Conservation (phyloP, 2,113 vertebrate species). For the Festucalex cinctus region DNA sequence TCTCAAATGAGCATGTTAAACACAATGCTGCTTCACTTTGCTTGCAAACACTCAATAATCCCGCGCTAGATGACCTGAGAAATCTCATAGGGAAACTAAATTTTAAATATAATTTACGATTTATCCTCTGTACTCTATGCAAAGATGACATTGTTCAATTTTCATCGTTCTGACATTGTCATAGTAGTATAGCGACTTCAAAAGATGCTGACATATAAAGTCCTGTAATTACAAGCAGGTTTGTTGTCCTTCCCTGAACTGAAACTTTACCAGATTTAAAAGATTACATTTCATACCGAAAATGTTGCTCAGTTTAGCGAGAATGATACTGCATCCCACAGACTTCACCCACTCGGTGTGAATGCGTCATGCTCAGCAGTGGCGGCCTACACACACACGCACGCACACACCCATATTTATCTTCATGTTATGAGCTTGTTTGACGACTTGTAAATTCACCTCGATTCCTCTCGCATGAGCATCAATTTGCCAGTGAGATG, state of each 20-base stretch:
- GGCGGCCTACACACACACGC: conserved; percentile 27
- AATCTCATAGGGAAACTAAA: neutral
- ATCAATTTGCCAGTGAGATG: conserved; percentile 5
- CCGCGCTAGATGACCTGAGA: neutral
- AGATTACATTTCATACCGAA: neutral
- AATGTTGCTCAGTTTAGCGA: conserved; percentile 8
- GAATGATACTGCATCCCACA: conserved; percentile 22
- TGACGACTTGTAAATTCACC: conserved; percentile 11
- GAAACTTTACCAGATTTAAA: neutral
- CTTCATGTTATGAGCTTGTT: conserved; percentile 20
- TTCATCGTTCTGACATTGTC: too few relatives aligned
- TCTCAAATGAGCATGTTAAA: neutral
- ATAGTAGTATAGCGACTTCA: too few relatives aligned
- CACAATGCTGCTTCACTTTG: neutral
- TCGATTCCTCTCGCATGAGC: conserved; percentile 10
- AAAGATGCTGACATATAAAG: too few relatives aligned
- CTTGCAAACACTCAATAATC: neutral
- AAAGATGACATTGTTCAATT: too few relatives aligned
- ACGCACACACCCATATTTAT: conserved; percentile 33
- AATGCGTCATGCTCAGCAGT: conserved; percentile 47
- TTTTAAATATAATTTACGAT: neutral
- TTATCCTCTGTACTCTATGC: neutral
- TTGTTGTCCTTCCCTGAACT: neutral
- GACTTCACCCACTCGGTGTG: conserved; percentile 56
- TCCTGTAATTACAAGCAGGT: neutral